These are phyloP conservation scores for Eremobia ochroleuca DNA, from an alignment of 2,888 invertebrate genomes.

Conservation along the genomic window DNA sequence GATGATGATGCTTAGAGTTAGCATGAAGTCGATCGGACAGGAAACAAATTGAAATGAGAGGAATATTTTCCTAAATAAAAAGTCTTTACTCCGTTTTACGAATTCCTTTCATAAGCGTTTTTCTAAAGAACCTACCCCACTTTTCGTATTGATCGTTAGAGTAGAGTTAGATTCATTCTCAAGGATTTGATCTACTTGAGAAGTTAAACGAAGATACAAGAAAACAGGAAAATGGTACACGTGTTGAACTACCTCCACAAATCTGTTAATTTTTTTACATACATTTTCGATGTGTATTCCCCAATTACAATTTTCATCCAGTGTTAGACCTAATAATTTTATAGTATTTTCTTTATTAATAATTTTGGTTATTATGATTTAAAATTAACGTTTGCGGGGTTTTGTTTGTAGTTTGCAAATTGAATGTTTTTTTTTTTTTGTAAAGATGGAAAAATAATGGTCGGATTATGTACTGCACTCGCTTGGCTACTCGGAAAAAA, in stretches of 20 bases:
- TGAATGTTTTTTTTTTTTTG: too few species aligned
- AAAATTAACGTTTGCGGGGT: too few species aligned
- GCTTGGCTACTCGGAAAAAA: too few species aligned
- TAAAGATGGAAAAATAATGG: too few species aligned
- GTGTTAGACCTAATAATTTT: too few species aligned
- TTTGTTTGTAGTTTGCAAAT: too few species aligned
- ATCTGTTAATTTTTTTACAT: too few species aligned
- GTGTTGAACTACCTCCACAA: neutral
- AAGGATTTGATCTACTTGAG: neutral
- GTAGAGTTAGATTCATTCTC: constrained; percentile 1
- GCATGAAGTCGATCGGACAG: neutral
- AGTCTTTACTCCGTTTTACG: neutral
- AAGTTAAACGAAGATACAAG: neutral
- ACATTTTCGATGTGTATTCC: too few species aligned
- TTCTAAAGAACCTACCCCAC: constrained; percentile 12
- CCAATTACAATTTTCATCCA: too few species aligned
- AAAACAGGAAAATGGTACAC: neutral
- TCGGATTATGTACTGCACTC: too few species aligned
- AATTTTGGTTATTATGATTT: too few species aligned
- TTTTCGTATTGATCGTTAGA: constrained; percentile 17
- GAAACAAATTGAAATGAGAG: neutral
- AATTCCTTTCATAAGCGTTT: constrained; percentile 2
- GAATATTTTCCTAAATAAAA: constrained; percentile 5
- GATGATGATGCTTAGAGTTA: neutral
- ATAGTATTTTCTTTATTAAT: too few species aligned